Evolutionary conservation across 2,113 vertebrate genomes (phyloP).

Genomic region (Hemiprocne comata): DNA sequence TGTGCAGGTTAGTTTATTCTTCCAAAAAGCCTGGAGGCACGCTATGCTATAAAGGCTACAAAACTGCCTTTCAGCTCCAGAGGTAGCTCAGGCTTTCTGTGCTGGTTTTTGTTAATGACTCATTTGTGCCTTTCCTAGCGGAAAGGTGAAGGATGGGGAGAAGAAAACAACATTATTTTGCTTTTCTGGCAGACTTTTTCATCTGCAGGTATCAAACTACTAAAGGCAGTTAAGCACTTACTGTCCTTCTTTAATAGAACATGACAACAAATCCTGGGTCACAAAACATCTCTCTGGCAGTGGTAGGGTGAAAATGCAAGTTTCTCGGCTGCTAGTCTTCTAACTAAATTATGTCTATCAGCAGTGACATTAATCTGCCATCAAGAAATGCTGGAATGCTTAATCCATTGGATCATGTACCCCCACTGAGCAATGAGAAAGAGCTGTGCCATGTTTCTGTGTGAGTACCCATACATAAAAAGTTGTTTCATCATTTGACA

Average conservation of each 20-base stretch:
- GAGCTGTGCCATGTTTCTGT: background rate
- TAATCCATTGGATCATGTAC: background rate
- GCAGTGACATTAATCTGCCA: background rate
- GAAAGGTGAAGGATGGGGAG: background rate
- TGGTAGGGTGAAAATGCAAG: background rate
- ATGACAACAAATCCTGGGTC: accelerated
- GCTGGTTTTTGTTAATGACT: background rate
- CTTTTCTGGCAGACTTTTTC: background rate
- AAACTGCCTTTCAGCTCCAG: background rate
- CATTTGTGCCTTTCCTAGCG: background rate
- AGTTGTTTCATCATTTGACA: background rate
- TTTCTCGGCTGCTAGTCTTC: background rate
- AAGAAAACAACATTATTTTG: background rate
- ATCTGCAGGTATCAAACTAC: background rate
- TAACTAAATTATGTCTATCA: background rate
- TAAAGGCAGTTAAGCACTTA: no score
- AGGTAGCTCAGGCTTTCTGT: background rate
- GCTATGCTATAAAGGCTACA: background rate
- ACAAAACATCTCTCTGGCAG: background rate
- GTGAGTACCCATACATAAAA: background rate
- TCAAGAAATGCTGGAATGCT: background rate
- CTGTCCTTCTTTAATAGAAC: background rate
- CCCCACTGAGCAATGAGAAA: background rate
- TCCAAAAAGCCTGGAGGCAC: background rate
- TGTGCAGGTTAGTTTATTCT: background rate